Conservation (phyloP, 2,888 invertebrate genomes). For the Cephus sareptanus region DNA sequence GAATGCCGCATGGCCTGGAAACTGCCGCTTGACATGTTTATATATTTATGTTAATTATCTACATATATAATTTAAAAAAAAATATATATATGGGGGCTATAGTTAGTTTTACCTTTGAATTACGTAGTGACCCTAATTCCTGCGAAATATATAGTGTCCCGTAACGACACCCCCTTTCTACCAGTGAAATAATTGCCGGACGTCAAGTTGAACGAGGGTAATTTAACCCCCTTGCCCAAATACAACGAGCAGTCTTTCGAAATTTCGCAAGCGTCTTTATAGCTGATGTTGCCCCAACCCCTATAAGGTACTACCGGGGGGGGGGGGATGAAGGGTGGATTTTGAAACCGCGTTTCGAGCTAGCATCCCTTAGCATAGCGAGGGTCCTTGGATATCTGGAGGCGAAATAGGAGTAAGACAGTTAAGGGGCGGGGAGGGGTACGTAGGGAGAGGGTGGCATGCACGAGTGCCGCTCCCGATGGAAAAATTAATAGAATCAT, state of each 20-base stretch:
- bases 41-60: background rate
- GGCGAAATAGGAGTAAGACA: background rate
- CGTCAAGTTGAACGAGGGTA: conserved; percentile 5
- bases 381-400: background rate
- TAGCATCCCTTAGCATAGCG: background rate
- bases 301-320: background rate
- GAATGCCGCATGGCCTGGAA: no score
- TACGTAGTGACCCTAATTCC: background rate
- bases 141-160: conserved; percentile 27
- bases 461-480: conserved; percentile 63
- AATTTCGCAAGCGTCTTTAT: conserved; percentile 36
- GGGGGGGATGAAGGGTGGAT: background rate
- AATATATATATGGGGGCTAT: background rate
- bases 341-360: background rate
- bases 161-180: background rate
- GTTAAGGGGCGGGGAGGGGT: background rate
- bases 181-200: conserved; percentile 2
- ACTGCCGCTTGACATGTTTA: no score
- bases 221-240: conserved; percentile 18
- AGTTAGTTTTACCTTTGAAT: background rate
- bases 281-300: conserved; percentile 1
- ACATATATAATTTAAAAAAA: background rate
- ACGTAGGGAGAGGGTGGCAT: conserved; percentile 51
- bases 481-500: conserved; percentile 66
- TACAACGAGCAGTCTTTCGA: conserved; percentile 11